Evolutionary conservation across 2,888 invertebrate species (phyloP), one percentile per base, ranked within the genome.

Genomic region (Branchipolynoe longqiensis): DNA sequence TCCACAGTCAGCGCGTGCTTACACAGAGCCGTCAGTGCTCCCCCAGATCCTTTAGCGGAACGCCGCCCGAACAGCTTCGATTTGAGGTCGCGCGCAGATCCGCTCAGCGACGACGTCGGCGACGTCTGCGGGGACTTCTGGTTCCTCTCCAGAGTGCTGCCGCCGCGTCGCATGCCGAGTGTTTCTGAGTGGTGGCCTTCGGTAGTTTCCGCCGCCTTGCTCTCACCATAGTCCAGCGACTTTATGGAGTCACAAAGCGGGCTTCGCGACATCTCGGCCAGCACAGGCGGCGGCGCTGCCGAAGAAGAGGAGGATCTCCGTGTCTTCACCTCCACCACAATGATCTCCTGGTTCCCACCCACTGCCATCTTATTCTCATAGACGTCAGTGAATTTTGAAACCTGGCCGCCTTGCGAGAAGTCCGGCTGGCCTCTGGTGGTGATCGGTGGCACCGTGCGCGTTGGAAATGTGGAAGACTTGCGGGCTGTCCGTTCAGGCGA

Each of bases 1-100:
- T 92, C 91, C 87, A 92, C 91, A 28, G 91, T 90, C 89, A 93
- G 90, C 4, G 92, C 91, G 82, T 93, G 92, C 88, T 91, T 90
- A 89, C 92, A 93, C 54, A 93, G 90, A 54, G 90, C 90, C 78
- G 91, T 91, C 83, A 92, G 90, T 82, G 92, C 92, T 86, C 90
- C 92, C 90, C 89, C 28, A 25, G 40, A 28, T 31, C 40, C 38
- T 40, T 78, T 69, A 1, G 6, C 6, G 18, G 36, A 22, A n/a
- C 48, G 41, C 4, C 54, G 41, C 25, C 78, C 78, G 33, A 78
- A 78, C 0, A 78, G 48, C 48, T 78, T 78, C 18, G 54, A n/a
- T 41, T 78, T 78, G 25, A 78, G 48, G 28, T 78, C 78, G 2
- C 78, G 41, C 18, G 78, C 78, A 1, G 78, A 78, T 6, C 78